Base-by-base conservation (phyloP, 2,797 vertebrate species). In the Nyctalus aviator region DNA sequence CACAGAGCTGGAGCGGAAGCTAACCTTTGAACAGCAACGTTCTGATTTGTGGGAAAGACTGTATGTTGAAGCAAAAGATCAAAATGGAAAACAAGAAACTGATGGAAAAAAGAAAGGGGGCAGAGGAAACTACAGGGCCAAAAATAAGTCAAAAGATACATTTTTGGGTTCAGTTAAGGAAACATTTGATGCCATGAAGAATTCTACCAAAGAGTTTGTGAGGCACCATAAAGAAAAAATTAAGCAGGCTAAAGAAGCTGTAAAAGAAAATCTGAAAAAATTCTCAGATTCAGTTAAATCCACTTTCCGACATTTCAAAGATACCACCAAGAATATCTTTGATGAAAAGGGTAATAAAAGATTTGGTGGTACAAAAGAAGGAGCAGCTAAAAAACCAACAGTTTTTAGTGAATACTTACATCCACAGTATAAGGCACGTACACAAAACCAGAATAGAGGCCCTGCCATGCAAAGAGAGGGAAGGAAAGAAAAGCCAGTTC, bases 221-320 rank as follows among this genome's bases (percentile, higher is more conserved):
- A 99, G 99, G 84, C 99, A 99, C 96, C 99, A 99, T 97, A 99
- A 99, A 96, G 99, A 99, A 98, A 99, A 99, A 98, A 99, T 99
- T 94, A 99, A 99, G 96, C 99, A 99, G 97, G 99, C 99, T 77
- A 99, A 99, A 97, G 99, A 99, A 97, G 99, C 99, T 0, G 99
- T 99, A 91, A 99, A 99, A 97, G 99, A 99, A 97, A 99, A 99
- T 97, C 97, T 99, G 72, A 99, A 99, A 95, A 99, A 99, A 95
- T 99, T 99, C 97, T 99, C 99, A 0, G 99, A 99, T 98, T 99
- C 99, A 0, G 99, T 99, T 6, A 99, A 99, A 97, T 99, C 98
- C 2, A 99, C 99, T 2, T 99, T 99, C 97, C 98, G 99, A 94
- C 98, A 99, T 95, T 99, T 99, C 96, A 99, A 99, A 98, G 98